Base-by-base conservation (phyloP, 2,888 invertebrate species). In the Papilio protenor region DNA sequence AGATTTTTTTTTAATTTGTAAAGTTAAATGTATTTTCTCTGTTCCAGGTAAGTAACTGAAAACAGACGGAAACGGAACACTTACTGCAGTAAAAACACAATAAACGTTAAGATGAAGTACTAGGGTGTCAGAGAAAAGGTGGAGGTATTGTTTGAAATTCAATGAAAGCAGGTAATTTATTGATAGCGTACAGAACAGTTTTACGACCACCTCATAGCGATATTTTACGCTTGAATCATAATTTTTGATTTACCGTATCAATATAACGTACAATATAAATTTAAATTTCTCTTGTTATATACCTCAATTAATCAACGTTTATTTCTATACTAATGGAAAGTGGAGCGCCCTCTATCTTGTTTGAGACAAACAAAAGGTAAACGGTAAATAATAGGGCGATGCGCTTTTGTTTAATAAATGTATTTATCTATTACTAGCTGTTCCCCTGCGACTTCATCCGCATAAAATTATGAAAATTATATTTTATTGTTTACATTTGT, bases 81-180 rank as follows among this genome's bases (percentile, higher is more conserved):
- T 40, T 33, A 33, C 6, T 8, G 40, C 8, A 40, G 40, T 33
- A 33, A 5, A 40, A 40, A 40, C 40, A 40, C 40, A 40, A 40
- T 40, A 40, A 40, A 40, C 33, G 0, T 33, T 33, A 33, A 40
- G 11, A 66, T n/a, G n/a, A 40, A 40, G n/a, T 40, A 66, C 40
- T n/a, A 33, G 40, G 66, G 11, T 40, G 40, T n/a, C 57, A 23
- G 12, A 59, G n/a, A 21, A 21, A 4, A 66, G n/a, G n/a, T 1
- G 40, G n/a, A 23, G 27, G 33, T 40, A 66, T 66, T 66, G 18
- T 66, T 66, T 66, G 11, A 40, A 40, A 66, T 66, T 66, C 66
- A 66, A 66, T 66, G 40, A n/a, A 66, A 40, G 21, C 40, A 55
- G 69, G 45, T 57, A 69, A 75, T 75, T 75, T 75, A 75, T 69